A percentile compares a stretch with the other conserved stretches of the same genome.
Evolutionary conservation across 1,140 invertebrate species (phyloP).

Genomic region (Lycorma delicatula): DNA sequence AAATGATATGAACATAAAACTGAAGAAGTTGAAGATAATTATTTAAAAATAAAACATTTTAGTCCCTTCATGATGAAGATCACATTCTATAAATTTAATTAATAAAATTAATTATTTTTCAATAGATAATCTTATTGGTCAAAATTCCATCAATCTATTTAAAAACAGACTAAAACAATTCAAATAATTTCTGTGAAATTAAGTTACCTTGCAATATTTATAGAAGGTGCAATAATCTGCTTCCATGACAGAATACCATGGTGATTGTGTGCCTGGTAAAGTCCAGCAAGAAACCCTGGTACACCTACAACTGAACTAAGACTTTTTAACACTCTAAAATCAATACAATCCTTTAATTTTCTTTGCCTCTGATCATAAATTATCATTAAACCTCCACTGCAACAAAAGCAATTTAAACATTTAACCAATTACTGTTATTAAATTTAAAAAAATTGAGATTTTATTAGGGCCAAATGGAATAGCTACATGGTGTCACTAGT

Average conservation of each 20-base stretch:
- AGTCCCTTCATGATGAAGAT: background rate
- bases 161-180: background rate
- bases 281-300: background rate
- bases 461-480: too few species aligned
- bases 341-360: background rate
- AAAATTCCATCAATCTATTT: too few species aligned
- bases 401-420: too few species aligned
- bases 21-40: too few species aligned
- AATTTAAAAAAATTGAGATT: too few species aligned
- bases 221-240: slow-evolving; percentile 34
- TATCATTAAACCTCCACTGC: background rate
- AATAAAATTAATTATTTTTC: background rate
- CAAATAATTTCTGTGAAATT: background rate
- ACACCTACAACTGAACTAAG: background rate
- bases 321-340: background rate
- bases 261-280: background rate
- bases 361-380: background rate
- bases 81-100: background rate
- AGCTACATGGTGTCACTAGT: too few species aligned
- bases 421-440: too few species aligned
- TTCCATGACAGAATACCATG: slow-evolving; percentile 55
- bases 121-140: background rate
- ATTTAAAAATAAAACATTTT: too few species aligned
- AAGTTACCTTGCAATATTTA: background rate
- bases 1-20: too few species aligned